phyloP scores from a whole-genome alignment of 2,113 vertebrate genomes.

The Gila orcuttii region DNA sequence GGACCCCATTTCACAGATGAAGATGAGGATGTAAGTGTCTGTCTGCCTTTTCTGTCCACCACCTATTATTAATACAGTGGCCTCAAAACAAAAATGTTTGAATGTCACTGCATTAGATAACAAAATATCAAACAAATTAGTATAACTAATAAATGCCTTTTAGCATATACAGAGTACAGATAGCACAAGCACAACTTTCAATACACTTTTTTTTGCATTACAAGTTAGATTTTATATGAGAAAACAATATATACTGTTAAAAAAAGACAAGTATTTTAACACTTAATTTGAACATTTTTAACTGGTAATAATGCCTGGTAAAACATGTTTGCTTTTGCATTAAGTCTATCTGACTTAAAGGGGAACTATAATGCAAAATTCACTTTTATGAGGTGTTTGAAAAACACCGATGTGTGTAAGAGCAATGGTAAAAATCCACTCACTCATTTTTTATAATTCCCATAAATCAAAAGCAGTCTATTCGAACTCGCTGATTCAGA shows the following conservation, averaged over 20 bases:
- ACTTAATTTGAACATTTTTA: not conserved
- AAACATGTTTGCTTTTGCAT: not conserved
- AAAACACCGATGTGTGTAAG: no score
- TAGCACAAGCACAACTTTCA: not conserved
- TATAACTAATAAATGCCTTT: no score
- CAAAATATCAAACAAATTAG: no score
- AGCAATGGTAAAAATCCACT: no score
- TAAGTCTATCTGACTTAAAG: no score
- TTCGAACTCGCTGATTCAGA: no score
- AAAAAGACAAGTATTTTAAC: not conserved
- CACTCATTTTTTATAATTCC: no score
- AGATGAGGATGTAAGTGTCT: constrained; percentile 78
- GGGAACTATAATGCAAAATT: no score
- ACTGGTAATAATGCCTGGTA: not conserved
- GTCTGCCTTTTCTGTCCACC: not conserved
- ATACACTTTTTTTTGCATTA: not conserved
- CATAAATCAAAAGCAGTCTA: no score
- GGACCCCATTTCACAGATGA: constrained; percentile 75
- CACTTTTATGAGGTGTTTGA: no score
- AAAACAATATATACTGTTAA: not conserved
- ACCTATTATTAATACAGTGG: not conserved
- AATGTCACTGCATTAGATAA: no score
- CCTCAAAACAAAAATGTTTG: not conserved
- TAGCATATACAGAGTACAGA: not conserved
- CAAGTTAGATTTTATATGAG: not conserved